phyloP scores from a whole-genome alignment of 1,140 invertebrate species.

The Heliconius nattereri region DNA sequence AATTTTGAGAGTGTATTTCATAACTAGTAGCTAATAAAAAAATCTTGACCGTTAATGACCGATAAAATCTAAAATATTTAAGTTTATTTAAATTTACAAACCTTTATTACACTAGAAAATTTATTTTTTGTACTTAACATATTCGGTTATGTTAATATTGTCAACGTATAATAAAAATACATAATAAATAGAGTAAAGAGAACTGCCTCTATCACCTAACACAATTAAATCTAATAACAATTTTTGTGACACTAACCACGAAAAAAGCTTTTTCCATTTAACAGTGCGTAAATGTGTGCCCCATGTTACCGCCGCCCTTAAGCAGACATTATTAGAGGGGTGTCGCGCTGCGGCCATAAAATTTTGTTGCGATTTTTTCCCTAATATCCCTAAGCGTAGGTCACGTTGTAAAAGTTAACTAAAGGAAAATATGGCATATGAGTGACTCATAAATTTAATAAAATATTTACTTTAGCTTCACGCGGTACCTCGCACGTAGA shows the following conservation, averaged over 20 bases:
- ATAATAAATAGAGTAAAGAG: not conserved
- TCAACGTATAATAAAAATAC: no score
- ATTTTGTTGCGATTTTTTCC: conserved; percentile 79
- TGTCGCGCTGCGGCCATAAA: conserved; percentile 70
- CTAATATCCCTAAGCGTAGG: conserved; percentile 67
- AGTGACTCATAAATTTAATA: not conserved
- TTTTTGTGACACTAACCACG: conserved; percentile 80
- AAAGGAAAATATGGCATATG: conserved; percentile 14
- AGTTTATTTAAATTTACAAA: no score
- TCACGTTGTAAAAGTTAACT: conserved; percentile 57
- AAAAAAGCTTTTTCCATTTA: conserved; percentile 81
- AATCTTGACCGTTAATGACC: no score
- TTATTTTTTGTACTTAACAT: no score
- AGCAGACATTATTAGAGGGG: conserved; percentile 79
- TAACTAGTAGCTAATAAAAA: no score
- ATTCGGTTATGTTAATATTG: no score
- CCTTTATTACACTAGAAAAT: no score
- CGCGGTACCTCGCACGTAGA: no score
- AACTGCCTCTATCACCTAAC: conserved; percentile 47
- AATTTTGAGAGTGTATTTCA: no score
- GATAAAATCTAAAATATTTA: no score
- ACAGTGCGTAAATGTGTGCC: conserved; percentile 79
- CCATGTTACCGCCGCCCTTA: conserved; percentile 76
- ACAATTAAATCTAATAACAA: conserved; percentile 78
- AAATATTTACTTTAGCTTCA: not conserved